phyloP scores from a whole-genome alignment of 2,113 vertebrate genomes.

The Petromus typicus region DNA sequence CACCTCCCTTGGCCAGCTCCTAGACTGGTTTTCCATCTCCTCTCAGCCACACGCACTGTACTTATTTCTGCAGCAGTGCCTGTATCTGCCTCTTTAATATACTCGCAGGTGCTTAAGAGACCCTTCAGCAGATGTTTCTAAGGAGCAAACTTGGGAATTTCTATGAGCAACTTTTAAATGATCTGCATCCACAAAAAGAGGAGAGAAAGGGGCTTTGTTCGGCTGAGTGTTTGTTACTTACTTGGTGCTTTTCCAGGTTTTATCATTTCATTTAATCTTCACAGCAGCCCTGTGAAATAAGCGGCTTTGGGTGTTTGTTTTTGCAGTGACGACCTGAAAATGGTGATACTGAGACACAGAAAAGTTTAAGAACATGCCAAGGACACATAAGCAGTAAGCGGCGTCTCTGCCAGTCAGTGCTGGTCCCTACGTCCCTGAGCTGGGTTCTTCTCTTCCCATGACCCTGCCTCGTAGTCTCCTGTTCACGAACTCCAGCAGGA shows the following conservation, averaged over 20 bases:
- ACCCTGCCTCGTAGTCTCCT: neutral
- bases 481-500: fast-evolving
- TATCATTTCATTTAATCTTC: slow-evolving; percentile 10
- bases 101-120: neutral
- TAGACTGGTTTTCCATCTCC: neutral
- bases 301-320: neutral
- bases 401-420: neutral
- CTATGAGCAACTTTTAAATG: neutral
- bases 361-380: neutral
- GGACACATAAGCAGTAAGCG: neutral
- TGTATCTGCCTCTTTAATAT: neutral
- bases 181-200: neutral
- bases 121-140: slow-evolving; percentile 20
- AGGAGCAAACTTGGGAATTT: neutral
- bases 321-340: slow-evolving; percentile 12
- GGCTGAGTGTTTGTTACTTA: neutral
- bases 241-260: neutral
- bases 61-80: neutral
- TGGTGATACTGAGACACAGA: neutral
- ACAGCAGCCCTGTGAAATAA: neutral
- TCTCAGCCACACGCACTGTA: neutral
- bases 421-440: neutral
- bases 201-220: neutral
- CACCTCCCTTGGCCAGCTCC: neutral
- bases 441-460: neutral